Evolutionary conservation across 2,888 invertebrate species (phyloP).

Genomic region (Epicampocera succincta): DNA sequence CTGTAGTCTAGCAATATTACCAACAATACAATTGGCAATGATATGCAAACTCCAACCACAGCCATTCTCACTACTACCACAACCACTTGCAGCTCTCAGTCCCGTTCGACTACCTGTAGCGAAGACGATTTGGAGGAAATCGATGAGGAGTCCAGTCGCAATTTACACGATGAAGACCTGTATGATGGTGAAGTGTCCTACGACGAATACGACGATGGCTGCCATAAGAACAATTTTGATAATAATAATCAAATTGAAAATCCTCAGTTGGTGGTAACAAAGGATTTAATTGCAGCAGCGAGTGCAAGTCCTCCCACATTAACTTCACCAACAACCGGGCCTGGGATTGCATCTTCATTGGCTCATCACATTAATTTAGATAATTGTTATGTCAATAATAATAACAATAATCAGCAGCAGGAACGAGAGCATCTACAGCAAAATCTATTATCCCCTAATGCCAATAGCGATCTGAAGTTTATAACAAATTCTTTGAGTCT

Average conservation of each 20-base stretch:
- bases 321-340: constrained; percentile 48
- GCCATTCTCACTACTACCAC: constrained; percentile 50
- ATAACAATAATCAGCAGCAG: constrained; percentile 69
- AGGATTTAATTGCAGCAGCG: constrained; percentile 54
- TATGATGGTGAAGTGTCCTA: constrained; percentile 74
- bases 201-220: constrained; percentile 68
- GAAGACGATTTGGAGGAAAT: constrained; percentile 69
- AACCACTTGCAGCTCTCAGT: constrained; percentile 49
- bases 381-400: constrained; percentile 78
- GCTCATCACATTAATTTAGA: constrained; percentile 76
- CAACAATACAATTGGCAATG: constrained; percentile 57
- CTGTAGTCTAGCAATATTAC: constrained; percentile 65
- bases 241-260: constrained; percentile 54
- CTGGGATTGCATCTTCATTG: constrained; percentile 69
- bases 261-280: constrained; percentile 38
- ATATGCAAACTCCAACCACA: constrained; percentile 53
- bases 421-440: constrained; percentile 73
- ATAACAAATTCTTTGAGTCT: constrained; percentile 67
- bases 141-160: constrained; percentile 63
- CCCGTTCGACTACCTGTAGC: constrained; percentile 72
- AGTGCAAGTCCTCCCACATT: constrained; percentile 22
- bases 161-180: constrained; percentile 68
- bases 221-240: constrained; percentile 33
- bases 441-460: constrained; percentile 74
- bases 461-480: constrained; percentile 72